phyloP scores from a whole-genome alignment of 2,888 invertebrate genomes.

The Brachyptera risi region DNA sequence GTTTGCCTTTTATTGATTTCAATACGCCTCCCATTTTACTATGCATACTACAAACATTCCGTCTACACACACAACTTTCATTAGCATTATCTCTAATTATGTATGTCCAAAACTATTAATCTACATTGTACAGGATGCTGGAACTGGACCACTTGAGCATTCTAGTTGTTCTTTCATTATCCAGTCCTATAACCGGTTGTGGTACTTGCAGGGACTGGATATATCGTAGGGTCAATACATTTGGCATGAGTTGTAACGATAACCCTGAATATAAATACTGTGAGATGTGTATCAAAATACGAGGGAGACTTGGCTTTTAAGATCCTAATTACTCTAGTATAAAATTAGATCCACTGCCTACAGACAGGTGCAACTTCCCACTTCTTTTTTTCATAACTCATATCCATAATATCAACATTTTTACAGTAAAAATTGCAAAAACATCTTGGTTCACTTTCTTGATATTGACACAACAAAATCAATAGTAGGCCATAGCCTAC shows the following conservation, averaged over 20 bases:
- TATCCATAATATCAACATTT: background rate
- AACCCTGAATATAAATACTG: conserved; percentile 21
- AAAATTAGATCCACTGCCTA: conserved; percentile 5
- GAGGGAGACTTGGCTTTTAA: background rate
- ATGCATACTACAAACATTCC: conserved; percentile 5
- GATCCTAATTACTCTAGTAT: conserved; percentile 1
- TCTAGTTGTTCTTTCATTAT: background rate
- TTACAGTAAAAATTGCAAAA: background rate
- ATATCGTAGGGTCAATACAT: background rate
- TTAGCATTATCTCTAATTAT: background rate
- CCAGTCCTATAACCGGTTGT: background rate
- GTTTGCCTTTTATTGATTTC: conserved; percentile 25
- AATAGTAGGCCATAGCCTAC: background rate
- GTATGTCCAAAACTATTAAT: no score
- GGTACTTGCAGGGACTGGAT: no score
- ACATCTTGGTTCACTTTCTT: background rate
- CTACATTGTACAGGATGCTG: no score
- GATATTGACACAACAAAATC: conserved; percentile 5
- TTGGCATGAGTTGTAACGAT: conserved; percentile 1
- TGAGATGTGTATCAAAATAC: conserved; percentile 19
- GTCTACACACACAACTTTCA: background rate
- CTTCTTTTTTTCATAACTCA: background rate
- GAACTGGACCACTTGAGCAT: no score
- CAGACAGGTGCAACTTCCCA: conserved; percentile 14
- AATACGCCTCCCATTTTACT: conserved; percentile 28